phyloP scores from a whole-genome alignment of 2,113 vertebrate species.

The Neolamprologus modestus region DNA sequence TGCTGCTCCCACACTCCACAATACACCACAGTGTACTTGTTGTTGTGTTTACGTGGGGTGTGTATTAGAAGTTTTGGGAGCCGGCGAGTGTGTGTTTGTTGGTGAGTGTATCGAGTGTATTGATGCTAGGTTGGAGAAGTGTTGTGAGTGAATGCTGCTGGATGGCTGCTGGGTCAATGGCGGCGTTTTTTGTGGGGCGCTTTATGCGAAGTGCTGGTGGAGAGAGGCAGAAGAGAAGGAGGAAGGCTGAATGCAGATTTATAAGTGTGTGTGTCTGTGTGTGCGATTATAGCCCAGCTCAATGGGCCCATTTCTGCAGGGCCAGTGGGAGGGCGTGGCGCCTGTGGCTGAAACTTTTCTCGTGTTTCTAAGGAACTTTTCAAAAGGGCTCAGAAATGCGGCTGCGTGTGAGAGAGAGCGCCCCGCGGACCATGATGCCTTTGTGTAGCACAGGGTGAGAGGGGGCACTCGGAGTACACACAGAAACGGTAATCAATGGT shows the following conservation, averaged over 20 bases:
- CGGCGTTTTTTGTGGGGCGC: conserved; percentile 42
- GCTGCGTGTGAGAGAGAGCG: conserved; percentile 44
- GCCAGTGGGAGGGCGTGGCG: conserved; percentile 64
- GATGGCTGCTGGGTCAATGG: conserved; percentile 41
- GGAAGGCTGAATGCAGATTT: conserved; percentile 24
- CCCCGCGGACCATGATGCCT: conserved; percentile 51
- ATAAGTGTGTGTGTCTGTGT: not conserved
- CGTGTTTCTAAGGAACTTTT: conserved; percentile 72
- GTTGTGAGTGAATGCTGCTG: conserved; percentile 19
- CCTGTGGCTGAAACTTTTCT: conserved; percentile 70
- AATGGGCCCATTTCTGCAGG: conserved; percentile 57
- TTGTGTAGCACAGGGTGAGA: conserved; percentile 37
- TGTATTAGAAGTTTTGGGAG: not conserved
- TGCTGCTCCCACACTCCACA: conserved; percentile 43
- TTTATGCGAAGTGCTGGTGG: conserved; percentile 15
- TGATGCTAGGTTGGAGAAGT: conserved; percentile 29
- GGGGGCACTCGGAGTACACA: conserved; percentile 29
- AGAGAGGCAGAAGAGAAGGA: conserved; percentile 6
- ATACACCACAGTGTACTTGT: not conserved
- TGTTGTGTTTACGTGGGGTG: not conserved
- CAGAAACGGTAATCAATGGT: conserved; percentile 56
- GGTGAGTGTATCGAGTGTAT: conserved; percentile 1
- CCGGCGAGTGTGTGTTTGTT: not conserved
- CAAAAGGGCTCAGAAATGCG: conserved; percentile 63
- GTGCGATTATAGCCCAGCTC: conserved; percentile 54